Base-by-base conservation (phyloP, 2,888 invertebrate species). In the Homarus gammarus region DNA sequence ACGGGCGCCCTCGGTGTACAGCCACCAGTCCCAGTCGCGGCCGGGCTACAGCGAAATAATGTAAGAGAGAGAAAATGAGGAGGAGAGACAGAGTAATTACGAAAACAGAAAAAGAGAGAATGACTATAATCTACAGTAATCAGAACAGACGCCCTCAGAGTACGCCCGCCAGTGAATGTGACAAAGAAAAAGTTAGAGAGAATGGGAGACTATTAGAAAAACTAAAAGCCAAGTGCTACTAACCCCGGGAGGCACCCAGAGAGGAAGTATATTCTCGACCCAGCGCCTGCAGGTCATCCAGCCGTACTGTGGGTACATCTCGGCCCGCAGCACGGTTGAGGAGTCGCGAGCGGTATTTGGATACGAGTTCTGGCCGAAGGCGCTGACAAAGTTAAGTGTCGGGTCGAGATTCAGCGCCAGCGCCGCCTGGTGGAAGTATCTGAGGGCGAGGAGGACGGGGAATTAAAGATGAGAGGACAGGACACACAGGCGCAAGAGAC, bases 11-110 rank as follows among this genome's bases (percentile, higher is more conserved):
- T 89, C 89, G 18, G 38, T 51, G 72, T 72, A 89, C 31, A 89
- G 31, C 89, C 89, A 89, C 89, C 89, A 89, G 84, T 89, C 89
- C 89, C 89, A 89, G 79, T 89, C 89, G 2, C 33, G 33, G 8
- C 81, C 81, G 0, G 44, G 22, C 87, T 87, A 40, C 12, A 38
- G 70, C 12, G 70, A 70, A 31, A 12, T 56, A 15, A 18, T 56
- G 56, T 10, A n/a, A 36, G 38, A 72, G 38, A 36, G 38, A 36
- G 72, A 36, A 40, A 22, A 22, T 27, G 77, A 72, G 72, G n/a
- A 22, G n/a, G 8, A 36, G 72, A 36, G 72, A 36, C 38, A 72
- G 72, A 33, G 36, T 22, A 38, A 33, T 33, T 38, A 38, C 33
- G 72, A 36, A n/a, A 72, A 40, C 31, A n/a, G n/a, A 27, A 27